These are phyloP conservation scores for Brassicogethes aeneus DNA, from an alignment of 2,888 invertebrate species.

Conservation along the genomic window DNA sequence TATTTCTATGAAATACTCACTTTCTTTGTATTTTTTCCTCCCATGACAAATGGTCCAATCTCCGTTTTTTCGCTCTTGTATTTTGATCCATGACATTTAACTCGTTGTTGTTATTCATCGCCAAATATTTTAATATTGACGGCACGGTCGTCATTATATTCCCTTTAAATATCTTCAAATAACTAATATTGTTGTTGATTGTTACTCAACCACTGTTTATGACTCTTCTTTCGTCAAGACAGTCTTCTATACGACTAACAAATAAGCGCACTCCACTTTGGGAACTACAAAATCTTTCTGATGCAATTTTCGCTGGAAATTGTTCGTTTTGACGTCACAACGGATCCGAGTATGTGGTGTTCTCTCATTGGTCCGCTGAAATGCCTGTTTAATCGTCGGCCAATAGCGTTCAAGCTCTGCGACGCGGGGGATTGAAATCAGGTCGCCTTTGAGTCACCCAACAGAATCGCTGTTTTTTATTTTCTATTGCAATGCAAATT, in stretches of 20 bases:
- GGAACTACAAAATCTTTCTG: background rate
- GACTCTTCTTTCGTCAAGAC: too few species aligned
- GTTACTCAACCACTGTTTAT: too few species aligned
- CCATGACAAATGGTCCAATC: constrained; percentile 75
- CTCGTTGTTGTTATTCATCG: constrained; percentile 19
- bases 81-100: constrained; percentile 25
- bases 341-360: background rate
- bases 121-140: constrained; percentile 33
- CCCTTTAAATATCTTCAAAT: background rate
- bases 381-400: too few species aligned
- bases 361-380: too few species aligned
- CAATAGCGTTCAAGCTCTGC: too few species aligned
- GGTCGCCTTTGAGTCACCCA: too few species aligned
- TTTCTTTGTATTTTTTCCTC: constrained; percentile 83
- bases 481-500: too few species aligned
- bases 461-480: too few species aligned
- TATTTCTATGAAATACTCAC: too few species aligned
- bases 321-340: background rate
- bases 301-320: background rate
- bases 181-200: too few species aligned
- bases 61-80: constrained; percentile 54
- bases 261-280: background rate
- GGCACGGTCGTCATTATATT: constrained; percentile 17
- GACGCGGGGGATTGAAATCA: too few species aligned
- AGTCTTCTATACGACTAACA: too few species aligned